phyloP scores from a whole-genome alignment of 2,888 invertebrate species.

The Argynnis bischoffii region DNA sequence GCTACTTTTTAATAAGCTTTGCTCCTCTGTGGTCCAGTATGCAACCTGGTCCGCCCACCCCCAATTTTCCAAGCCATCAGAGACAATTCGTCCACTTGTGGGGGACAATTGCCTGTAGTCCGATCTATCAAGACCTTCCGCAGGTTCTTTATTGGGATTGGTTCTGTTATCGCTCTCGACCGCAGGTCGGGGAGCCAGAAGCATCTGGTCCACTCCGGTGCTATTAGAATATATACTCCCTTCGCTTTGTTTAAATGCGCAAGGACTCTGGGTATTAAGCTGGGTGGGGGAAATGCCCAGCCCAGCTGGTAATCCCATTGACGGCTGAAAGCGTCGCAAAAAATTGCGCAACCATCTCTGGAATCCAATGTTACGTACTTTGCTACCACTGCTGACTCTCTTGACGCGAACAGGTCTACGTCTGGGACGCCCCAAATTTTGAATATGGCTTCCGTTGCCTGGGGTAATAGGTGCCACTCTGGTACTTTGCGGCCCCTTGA shows the following conservation, averaged over 20 bases:
- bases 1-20: too few species aligned
- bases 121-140: too few species aligned
- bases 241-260: conserved; percentile 9
- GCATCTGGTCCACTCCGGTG: conserved; percentile 30
- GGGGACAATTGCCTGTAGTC: too few species aligned
- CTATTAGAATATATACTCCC: conserved; percentile 30
- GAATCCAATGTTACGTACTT: conserved; percentile 24
- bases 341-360: conserved; percentile 7
- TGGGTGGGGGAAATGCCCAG: conserved; percentile 50
- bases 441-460: too few species aligned
- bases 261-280: conserved; percentile 42
- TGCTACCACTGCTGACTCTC: conserved; percentile 21
- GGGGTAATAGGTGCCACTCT: too few species aligned
- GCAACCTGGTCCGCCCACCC: too few species aligned
- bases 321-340: conserved; percentile 44
- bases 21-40: too few species aligned
- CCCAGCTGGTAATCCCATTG: conserved; percentile 40
- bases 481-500: too few species aligned
- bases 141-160: too few species aligned
- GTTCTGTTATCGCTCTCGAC: conserved; percentile 24
- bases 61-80: too few species aligned
- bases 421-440: conserved; percentile 33
- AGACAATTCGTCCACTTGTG: too few species aligned
- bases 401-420: conserved; percentile 39
- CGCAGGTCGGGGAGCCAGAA: conserved; percentile 43